Base-by-base conservation (phyloP, 2,113 vertebrate genomes). In the Saccopteryx bilineata region DNA sequence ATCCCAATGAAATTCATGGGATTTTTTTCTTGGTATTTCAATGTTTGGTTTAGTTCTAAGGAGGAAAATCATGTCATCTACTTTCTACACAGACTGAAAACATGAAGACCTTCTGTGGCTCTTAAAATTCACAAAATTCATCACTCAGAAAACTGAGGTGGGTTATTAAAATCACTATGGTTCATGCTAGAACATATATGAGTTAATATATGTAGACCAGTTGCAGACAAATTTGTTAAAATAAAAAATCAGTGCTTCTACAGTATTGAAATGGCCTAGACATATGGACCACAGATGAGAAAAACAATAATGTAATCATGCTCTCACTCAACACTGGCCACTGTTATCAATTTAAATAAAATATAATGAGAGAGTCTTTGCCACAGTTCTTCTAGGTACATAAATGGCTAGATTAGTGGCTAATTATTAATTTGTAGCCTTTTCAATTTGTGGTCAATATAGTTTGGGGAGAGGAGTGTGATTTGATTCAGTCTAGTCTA, bases 61-160 rank as follows among this genome's bases (percentile, higher is more conserved):
- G 14, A 90, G 81, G 23, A 69, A 68, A 39, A 31, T 31, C 11
- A 58, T 18, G 4, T 33, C 48, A 33, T 61, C 14, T 69, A 5
- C 50, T 68, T 81, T 92, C 46, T 11, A 33, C 8, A 79, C 3
- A 91, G 65, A 71, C 5, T 63, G 26, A 80, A 61, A 82, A 68
- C n/a, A 31, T 5, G 0, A 54, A 76, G 33, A 31, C 24, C 11
- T 66, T 78, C 46, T 2, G 89, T 39, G 23, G 17, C 18, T 58
- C 48, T n/a, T 61, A 52, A 79, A 78, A 78, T 82, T 93, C 46
- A 81, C 19, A 92, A 95, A 91, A 76, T n/a, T 7, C 5, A 81
- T 0, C 4, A 26, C 26, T 92, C 19, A 48, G 50, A 60, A 91
- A 78, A 79, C 10, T 14, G 24, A 91, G 19, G 21, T 15, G 4